Evolutionary conservation across 2,797 vertebrate species (phyloP), one percentile per base, ranked within the genome.

Genomic region (Petrocephalus sullivani): DNA sequence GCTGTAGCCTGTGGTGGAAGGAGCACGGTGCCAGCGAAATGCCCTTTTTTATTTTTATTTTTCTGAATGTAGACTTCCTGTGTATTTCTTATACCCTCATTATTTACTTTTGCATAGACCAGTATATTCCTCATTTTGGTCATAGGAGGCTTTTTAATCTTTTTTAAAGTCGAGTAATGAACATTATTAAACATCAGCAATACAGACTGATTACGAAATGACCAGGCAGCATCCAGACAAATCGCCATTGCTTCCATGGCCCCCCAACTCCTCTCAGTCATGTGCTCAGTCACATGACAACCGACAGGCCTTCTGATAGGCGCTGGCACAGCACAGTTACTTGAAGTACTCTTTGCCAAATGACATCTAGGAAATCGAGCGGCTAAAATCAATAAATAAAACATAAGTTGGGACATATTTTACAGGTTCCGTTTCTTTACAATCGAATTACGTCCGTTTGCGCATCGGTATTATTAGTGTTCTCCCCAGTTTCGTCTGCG

Each of bases 361-460:
- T 49, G 86, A 64, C 86, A 53, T 64, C 60, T 49, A 64, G 86
- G 86, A 67, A 87, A 87, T 64, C 28, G 23, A 61, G 85, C 56
- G 16, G 37, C 16, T 85, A 21, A 46, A 46, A 84, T 84, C 82
- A 84, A 51, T 64, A 87, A 87, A 46, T 64, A 87, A 87, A 87
- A 87, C 37, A 87, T 28, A 51, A 87, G 58, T 51, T 37, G 4
- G 16, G 54, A 71, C 3, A 56, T 90, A 92, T 92, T 91, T 90
- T 92, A 93, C 91, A 90, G 91, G 90, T 94, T 92, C 91, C 92
- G 92, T 92, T 95, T 94, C 91, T 90, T 91, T 91, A 90, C 94
- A 94, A 95, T 95, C 93, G 94, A 91, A 94, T 94, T 94, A 94
- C 91, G 92, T 89, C 92, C 89, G 88, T 88, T 90, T 90, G 91